Evolutionary conservation across 2,113 vertebrate species (phyloP).

Genomic region (Hippolais icterina): DNA sequence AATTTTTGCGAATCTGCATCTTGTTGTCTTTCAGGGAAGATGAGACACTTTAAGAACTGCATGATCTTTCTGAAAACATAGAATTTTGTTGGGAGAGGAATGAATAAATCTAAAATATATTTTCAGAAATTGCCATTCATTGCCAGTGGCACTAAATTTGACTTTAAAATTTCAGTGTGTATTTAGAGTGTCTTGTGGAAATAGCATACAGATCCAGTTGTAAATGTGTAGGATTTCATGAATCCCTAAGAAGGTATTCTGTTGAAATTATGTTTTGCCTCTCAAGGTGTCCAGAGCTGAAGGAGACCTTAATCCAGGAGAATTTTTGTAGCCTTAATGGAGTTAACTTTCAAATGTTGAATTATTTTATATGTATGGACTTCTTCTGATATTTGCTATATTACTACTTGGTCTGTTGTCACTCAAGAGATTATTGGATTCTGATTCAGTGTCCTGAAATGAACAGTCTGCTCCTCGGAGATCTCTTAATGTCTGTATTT

Average conservation of each 20-base stretch:
- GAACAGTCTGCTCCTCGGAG: not conserved
- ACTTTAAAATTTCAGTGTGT: not conserved
- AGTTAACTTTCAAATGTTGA: not conserved
- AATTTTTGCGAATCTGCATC: not conserved
- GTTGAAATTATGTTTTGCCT: not conserved
- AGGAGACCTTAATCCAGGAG: not conserved
- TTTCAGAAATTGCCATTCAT: not conserved
- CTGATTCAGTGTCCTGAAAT: not conserved
- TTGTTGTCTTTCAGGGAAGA: not conserved
- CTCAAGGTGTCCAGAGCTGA: not conserved
- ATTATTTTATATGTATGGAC: not conserved
- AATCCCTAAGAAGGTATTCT: not conserved
- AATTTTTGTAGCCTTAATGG: not conserved
- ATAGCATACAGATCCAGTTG: accelerated
- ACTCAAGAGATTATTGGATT: not conserved
- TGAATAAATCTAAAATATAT: not conserved
- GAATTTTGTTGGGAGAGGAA: not conserved
- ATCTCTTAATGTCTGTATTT: not conserved
- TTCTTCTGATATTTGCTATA: not conserved
- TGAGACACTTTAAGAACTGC: not conserved
- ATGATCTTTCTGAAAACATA: not conserved
- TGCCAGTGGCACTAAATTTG: not conserved
- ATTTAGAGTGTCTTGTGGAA: not conserved
- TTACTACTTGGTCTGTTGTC: not conserved
- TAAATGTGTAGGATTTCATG: not conserved